Conservation (phyloP, 2,113 vertebrate species). For the Paramormyrops kingsleyae region DNA sequence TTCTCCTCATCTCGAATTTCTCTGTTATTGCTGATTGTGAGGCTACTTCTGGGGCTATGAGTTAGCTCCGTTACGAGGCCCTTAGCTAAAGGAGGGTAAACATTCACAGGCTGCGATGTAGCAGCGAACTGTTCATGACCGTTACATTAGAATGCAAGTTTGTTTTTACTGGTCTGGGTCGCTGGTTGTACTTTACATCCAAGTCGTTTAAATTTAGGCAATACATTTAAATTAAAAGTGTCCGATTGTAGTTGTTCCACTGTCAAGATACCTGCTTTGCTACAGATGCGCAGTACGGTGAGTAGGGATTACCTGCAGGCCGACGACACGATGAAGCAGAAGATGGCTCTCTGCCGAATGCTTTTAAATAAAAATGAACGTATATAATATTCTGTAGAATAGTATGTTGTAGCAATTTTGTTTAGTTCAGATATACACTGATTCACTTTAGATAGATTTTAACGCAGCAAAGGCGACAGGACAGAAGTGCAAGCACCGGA, state of each 20-base stretch:
- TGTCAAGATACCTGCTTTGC: not conserved
- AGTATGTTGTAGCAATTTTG: not conserved
- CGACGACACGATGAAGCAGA: not conserved
- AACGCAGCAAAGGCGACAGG: not conserved
- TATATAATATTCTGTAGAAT: not conserved
- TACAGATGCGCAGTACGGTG: not conserved
- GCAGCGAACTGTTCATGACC: not conserved
- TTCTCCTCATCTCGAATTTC: not conserved
- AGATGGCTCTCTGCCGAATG: not conserved
- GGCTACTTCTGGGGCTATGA: not conserved
- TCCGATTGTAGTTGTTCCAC: not conserved
- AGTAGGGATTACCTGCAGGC: not conserved
- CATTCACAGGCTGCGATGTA: not conserved
- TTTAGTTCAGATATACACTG: not conserved
- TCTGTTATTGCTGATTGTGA: not conserved
- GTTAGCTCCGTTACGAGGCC: not conserved
- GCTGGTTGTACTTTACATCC: not conserved
- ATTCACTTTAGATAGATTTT: too few species aligned
- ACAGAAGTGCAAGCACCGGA: not conserved
- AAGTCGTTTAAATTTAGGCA: not conserved
- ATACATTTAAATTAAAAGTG: not conserved
- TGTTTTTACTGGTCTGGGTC: not conserved
- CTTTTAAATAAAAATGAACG: not conserved
- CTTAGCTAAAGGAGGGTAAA: not conserved
- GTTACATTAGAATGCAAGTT: not conserved